Percentiles rank a stretch among this genome's conserved stretches.
These are phyloP conservation scores for Osmoderma eremita DNA, from an alignment of 2,888 invertebrate species.

Conservation along the genomic window DNA sequence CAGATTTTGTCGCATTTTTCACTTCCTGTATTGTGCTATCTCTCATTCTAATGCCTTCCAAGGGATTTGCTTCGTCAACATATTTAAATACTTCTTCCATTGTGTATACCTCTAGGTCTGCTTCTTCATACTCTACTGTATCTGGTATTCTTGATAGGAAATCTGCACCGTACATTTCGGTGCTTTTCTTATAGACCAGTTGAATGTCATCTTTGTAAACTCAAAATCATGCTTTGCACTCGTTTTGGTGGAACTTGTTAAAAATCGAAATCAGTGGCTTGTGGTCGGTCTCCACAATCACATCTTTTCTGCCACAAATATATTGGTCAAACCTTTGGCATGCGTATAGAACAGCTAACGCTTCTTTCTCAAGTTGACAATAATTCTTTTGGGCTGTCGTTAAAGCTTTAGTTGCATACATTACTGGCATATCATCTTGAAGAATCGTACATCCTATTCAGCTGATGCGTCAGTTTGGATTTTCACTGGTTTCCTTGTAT, in stretches of 20 bases:
- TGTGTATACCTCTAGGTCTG: conserved; percentile 17
- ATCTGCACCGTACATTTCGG: conserved; percentile 43
- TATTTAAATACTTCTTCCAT: conserved; percentile 27
- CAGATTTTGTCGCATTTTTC: conserved; percentile 13
- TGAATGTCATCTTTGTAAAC: conserved; percentile 35
- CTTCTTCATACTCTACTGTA: conserved; percentile 1
- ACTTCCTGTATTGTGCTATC: conserved; percentile 15
- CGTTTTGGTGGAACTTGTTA: conserved; percentile 31
- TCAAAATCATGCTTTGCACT: conserved; percentile 41
- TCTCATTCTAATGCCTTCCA: conserved; percentile 3
- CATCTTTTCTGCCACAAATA: conserved; percentile 43
- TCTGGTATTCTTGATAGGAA: conserved; percentile 38
- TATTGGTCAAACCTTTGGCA: conserved; percentile 46
- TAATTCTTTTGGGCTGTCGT: conserved; percentile 39
- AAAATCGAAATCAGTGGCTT: conserved; percentile 40
- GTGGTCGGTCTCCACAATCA: conserved; percentile 47
- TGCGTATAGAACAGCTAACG: conserved; percentile 44
- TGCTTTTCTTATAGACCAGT: conserved; percentile 17
- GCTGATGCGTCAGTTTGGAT: conserved; percentile 33
- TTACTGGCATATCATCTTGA: conserved; percentile 47
- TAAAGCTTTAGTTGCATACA: conserved; percentile 47
- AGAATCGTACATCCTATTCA: conserved; percentile 47
- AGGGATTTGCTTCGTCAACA: not conserved
- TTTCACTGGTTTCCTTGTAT: conserved; percentile 14
- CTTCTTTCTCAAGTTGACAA: conserved; percentile 41